Evolutionary conservation across 1,140 invertebrate genomes (phyloP).

Genomic region (Drosophila simulans): DNA sequence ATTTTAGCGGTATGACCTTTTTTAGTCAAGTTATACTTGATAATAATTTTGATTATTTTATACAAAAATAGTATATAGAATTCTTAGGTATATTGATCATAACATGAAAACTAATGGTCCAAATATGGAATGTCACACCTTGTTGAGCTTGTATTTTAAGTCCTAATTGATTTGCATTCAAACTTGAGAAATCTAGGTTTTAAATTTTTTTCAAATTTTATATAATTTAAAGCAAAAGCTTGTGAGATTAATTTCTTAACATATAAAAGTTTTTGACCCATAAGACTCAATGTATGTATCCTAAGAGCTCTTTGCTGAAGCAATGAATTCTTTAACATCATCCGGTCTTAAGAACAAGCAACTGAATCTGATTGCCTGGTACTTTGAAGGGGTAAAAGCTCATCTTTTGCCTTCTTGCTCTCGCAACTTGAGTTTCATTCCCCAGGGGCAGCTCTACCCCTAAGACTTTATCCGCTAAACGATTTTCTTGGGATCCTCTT

Average conservation of each 20-base stretch:
- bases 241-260: background rate
- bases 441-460: constrained; percentile 2
- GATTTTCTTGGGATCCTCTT: constrained; percentile 50
- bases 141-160: too few relatives aligned
- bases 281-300: background rate
- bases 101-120: too few relatives aligned
- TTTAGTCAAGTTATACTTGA: too few relatives aligned
- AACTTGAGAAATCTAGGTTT: too few relatives aligned
- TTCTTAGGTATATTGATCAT: too few relatives aligned
- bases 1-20: too few relatives aligned
- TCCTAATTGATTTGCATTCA: too few relatives aligned
- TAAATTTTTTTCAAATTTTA: too few relatives aligned
- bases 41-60: too few relatives aligned
- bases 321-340: background rate
- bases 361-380: constrained; percentile 19
- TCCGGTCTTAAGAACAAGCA: constrained; percentile 1
- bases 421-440: background rate
- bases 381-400: constrained; percentile 13
- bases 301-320: background rate
- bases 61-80: too few relatives aligned
- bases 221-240: background rate
- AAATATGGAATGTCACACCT: too few relatives aligned
- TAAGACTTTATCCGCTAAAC: constrained; percentile 50
- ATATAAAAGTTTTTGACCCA: background rate
- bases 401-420: constrained; percentile 27